Conservation (phyloP, 1,140 invertebrate species). For the Drosophila punjabiensis region DNA sequence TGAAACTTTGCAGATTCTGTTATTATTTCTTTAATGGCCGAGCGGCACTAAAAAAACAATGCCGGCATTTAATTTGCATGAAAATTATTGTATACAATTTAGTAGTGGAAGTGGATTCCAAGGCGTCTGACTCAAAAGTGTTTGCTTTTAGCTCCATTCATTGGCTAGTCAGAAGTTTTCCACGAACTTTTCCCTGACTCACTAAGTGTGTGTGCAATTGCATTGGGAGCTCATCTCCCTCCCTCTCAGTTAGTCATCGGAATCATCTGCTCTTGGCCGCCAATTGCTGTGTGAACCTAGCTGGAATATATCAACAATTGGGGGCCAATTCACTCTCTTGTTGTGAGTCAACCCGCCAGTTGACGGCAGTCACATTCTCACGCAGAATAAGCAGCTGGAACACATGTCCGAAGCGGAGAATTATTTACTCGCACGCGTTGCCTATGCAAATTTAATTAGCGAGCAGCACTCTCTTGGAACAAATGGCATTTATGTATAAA, state of each 20-base stretch:
- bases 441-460: constrained; percentile 65
- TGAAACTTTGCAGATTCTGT: constrained; percentile 61
- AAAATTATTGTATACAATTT: constrained; percentile 40
- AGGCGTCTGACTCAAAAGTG: constrained; percentile 41
- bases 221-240: constrained; percentile 3
- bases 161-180: constrained; percentile 40
- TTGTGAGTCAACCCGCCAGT: constrained; percentile 56
- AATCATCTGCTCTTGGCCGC: constrained; percentile 38
- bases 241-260: constrained; percentile 58
- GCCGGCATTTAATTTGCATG: constrained; percentile 48
- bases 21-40: constrained; percentile 40
- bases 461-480: constrained; percentile 24
- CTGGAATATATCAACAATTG: constrained; percentile 51
- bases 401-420: constrained; percentile 45
- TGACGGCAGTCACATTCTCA: constrained; percentile 57
- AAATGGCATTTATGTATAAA: constrained; percentile 13
- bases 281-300: constrained; percentile 72
- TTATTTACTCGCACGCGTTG: constrained; percentile 52
- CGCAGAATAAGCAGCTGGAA: constrained; percentile 21
- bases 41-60: constrained; percentile 44
- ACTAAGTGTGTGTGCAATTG: constrained; percentile 14
- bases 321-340: constrained; percentile 15
- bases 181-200: constrained; percentile 54
- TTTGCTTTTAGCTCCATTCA: constrained; percentile 25
- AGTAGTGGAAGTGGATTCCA: constrained; percentile 27